Percentiles rank a stretch among this genome's conserved stretches.
phyloP scores from a whole-genome alignment of 92 coral and sea anemone species.

The Montipora capitata region DNA sequence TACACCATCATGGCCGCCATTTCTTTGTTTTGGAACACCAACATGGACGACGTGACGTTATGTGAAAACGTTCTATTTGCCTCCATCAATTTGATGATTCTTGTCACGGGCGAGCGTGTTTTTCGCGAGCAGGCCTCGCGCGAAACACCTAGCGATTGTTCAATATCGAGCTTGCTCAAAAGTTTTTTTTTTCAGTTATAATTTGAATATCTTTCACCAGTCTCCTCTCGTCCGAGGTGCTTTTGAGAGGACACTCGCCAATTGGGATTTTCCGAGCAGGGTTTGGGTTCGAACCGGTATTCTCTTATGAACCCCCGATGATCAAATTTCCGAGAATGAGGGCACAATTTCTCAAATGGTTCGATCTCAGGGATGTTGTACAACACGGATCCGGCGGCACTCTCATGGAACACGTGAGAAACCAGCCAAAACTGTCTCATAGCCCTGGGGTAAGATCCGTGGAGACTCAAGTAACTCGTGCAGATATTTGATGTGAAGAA shows the following conservation, averaged over 20 bases:
- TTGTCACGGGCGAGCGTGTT: too few species aligned
- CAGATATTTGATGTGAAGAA: conserved; percentile 79
- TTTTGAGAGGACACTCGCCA: conserved; percentile 80
- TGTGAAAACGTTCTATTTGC: too few species aligned
- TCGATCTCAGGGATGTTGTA: conserved; percentile 75
- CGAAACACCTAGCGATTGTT: too few species aligned
- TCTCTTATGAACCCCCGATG: conserved; percentile 81
- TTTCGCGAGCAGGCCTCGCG: too few species aligned
- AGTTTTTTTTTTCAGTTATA: conserved; percentile 44
- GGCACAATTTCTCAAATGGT: conserved; percentile 81
- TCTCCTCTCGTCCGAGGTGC: conserved; percentile 90
- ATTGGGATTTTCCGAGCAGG: conserved; percentile 85
- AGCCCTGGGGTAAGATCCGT: conserved; percentile 88
- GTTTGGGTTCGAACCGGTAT: conserved; percentile 88
- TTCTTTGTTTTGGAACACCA: too few species aligned
- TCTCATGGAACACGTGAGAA: conserved; percentile 71
- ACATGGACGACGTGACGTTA: too few species aligned
- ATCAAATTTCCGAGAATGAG: conserved; percentile 79
- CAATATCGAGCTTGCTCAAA: too few species aligned
- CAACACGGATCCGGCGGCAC: conserved; percentile 1
- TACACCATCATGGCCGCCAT: too few species aligned
- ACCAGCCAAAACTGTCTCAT: conserved; percentile 95
- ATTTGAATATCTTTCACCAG: conserved; percentile 91
- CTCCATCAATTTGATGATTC: too few species aligned
- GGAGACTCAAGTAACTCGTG: conserved; percentile 84